Percentiles rank a stretch among this genome's conserved stretches.
These are phyloP conservation scores for Lampropteryx suffumata DNA, from an alignment of 2,888 invertebrate genomes.

Conservation along the genomic window DNA sequence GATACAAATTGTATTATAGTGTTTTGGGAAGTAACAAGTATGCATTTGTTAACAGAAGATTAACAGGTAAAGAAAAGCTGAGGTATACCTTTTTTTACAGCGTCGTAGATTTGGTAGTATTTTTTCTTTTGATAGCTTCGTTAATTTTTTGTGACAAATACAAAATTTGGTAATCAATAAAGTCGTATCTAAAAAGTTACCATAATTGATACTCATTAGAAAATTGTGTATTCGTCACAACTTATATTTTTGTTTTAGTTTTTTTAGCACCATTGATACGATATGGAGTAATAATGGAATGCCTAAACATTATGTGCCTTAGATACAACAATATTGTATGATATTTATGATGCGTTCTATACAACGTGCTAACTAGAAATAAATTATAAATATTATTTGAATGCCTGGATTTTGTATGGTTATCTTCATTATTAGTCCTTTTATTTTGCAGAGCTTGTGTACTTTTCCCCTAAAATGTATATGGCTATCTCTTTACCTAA, in stretches of 20 bases:
- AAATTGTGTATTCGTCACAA: slow-evolving; percentile 54
- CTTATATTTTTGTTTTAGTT: slow-evolving; percentile 42
- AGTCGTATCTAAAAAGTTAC: slow-evolving; percentile 27
- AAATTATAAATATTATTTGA: slow-evolving; percentile 75
- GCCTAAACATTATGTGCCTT: slow-evolving; percentile 84
- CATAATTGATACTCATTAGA: slow-evolving; percentile 31
- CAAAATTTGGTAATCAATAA: slow-evolving; percentile 34
- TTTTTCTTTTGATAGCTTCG: slow-evolving; percentile 67
- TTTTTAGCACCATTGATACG: slow-evolving; percentile 77
- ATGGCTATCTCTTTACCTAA: slow-evolving; percentile 28
- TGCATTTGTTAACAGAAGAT: slow-evolving; percentile 62
- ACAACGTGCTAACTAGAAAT: slow-evolving; percentile 82
- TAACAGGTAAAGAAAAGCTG: slow-evolving; percentile 49
- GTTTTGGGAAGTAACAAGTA: slow-evolving; percentile 53
- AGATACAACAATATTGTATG: slow-evolving; percentile 84
- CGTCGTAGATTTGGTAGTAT: slow-evolving; percentile 64
- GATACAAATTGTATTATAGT: slow-evolving; percentile 51
- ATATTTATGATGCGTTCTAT: slow-evolving; percentile 83
- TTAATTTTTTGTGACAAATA: slow-evolving; percentile 57
- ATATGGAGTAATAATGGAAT: slow-evolving; percentile 80
- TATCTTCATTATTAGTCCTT: slow-evolving; percentile 67
- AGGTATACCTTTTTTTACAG: slow-evolving; percentile 51
- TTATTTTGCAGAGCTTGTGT: slow-evolving; percentile 69
- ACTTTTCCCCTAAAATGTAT: slow-evolving; percentile 50
- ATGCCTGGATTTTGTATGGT: slow-evolving; percentile 66